phyloP scores from a whole-genome alignment of 1,140 invertebrate genomes.

The Pollicipes pollicipes region DNA sequence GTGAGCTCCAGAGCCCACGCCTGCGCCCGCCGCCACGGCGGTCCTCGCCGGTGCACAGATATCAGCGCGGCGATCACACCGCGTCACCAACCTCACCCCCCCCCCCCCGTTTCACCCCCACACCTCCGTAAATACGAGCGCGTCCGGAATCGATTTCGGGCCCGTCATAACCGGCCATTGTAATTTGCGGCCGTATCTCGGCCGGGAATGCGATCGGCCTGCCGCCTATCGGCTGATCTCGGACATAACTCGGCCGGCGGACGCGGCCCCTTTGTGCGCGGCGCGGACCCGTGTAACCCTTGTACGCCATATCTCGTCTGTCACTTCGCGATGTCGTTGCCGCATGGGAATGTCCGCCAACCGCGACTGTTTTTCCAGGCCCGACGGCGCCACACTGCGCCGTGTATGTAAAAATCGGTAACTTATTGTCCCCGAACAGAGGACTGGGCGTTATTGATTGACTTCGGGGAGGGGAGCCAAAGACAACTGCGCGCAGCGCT shows the following conservation, averaged over 20 bases:
- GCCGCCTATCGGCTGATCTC: not conserved
- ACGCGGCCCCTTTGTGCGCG: not conserved
- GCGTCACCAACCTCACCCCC: too few species aligned
- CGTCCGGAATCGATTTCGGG: not conserved
- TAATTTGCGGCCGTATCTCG: not conserved
- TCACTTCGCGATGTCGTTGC: not conserved
- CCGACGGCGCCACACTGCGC: not conserved
- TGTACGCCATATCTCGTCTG: not conserved
- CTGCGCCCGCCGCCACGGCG: too few species aligned
- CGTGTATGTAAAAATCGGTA: not conserved
- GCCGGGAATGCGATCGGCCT: not conserved
- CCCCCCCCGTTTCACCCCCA: too few species aligned
- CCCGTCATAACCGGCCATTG: not conserved
- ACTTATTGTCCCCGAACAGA: not conserved
- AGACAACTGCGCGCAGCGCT: not conserved
- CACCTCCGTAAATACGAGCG: not conserved
- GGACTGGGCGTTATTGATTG: not conserved
- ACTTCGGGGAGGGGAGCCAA: not conserved
- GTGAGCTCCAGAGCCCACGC: too few species aligned
- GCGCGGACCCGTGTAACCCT: not conserved
- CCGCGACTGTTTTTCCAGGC: not conserved
- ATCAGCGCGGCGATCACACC: too few species aligned
- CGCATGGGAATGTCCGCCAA: not conserved
- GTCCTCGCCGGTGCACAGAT: too few species aligned
- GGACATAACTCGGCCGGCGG: not conserved